These are phyloP conservation scores for Semotilus atromaculatus DNA, from an alignment of 2,797 vertebrate genomes.

Conservation along the genomic window DNA sequence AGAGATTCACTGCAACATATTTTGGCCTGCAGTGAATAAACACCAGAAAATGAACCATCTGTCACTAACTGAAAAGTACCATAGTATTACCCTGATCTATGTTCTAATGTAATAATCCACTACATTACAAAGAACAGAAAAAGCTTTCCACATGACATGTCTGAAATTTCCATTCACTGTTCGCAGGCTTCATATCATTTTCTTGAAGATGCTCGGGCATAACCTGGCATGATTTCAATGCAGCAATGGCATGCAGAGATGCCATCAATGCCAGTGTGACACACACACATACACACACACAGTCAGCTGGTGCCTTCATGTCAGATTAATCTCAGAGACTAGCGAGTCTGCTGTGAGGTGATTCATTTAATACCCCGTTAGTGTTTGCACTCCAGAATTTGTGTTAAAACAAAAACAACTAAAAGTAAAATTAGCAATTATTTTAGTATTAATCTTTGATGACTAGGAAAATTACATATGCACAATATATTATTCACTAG, in stretches of 20 bases:
- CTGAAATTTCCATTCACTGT: background rate
- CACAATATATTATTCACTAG: background rate
- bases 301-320: conserved; percentile 15
- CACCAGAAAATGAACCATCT: conserved; percentile 13
- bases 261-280: background rate
- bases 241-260: conserved; percentile 1
- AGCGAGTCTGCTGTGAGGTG: background rate
- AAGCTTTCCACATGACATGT: background rate
- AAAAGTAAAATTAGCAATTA: background rate
- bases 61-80: background rate
- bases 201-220: background rate
- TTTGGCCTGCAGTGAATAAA: background rate
- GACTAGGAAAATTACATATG: background rate
- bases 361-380: background rate
- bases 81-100: background rate
- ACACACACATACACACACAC: conserved; percentile 11
- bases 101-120: background rate
- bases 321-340: background rate
- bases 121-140: background rate
- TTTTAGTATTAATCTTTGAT: background rate
- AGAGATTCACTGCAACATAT: background rate
- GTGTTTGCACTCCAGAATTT: background rate
- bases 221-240: background rate
- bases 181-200: background rate
- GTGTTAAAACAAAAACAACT: background rate